Evolutionary conservation across 2,888 invertebrate genomes (phyloP).

Genomic region (Drosophila antonietae): DNA sequence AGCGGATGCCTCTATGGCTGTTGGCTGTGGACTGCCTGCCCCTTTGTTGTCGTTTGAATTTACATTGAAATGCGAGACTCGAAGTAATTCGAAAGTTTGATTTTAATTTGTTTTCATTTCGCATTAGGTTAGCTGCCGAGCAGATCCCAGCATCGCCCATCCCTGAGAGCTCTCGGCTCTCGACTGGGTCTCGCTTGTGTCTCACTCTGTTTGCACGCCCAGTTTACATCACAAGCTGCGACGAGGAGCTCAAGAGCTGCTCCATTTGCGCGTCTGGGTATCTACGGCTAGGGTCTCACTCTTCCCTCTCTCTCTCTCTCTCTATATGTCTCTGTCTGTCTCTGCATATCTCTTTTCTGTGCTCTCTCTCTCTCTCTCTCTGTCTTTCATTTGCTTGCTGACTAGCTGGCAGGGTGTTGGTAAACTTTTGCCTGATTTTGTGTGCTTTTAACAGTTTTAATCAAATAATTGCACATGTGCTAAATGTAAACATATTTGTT

Average conservation of each 20-base stretch:
- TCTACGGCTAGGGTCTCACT: constrained; percentile 10
- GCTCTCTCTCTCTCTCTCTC: too few relatives aligned
- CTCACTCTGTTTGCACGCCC: constrained; percentile 74
- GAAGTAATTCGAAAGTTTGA: constrained; percentile 82
- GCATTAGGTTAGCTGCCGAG: constrained; percentile 73
- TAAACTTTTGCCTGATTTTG: constrained; percentile 81
- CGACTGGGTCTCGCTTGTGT: constrained; percentile 6
- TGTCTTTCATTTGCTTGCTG: constrained; percentile 4
- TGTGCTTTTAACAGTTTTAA: constrained; percentile 83
- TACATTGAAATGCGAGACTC: constrained; percentile 81
- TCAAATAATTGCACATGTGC: constrained; percentile 84
- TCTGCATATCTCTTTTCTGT: neutral
- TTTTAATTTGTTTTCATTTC: constrained; percentile 82
- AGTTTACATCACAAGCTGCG: constrained; percentile 74
- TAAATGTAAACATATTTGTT: constrained; percentile 84
- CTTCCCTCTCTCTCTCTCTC: constrained; percentile 2
- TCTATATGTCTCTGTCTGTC: too few relatives aligned
- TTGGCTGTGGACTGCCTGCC: constrained; percentile 19
- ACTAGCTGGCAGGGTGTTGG: constrained; percentile 58
- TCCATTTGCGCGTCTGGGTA: constrained; percentile 65
- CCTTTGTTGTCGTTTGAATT: constrained; percentile 75
- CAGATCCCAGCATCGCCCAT: constrained; percentile 30
- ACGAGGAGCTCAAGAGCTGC: constrained; percentile 58
- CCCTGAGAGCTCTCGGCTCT: neutral
- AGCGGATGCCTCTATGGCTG: constrained; percentile 2